Conservation (phyloP, 2,113 vertebrate species). For the Heloderma charlesbogerti region DNA sequence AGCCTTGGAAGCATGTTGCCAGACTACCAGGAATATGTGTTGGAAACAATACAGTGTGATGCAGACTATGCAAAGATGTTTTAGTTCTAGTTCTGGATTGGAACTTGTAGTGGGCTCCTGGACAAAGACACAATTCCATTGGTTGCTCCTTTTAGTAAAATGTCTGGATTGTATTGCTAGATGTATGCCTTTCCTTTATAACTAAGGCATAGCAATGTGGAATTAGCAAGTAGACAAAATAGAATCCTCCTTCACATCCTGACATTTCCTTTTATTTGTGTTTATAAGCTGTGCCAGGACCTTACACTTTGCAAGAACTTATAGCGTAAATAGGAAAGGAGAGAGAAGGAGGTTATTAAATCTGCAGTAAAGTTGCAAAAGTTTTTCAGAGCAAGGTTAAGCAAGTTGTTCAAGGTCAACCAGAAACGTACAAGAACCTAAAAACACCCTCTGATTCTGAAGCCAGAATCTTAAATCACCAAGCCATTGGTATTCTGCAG, state of each 20-base stretch:
- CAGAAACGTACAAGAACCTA: not conserved
- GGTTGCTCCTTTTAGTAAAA: not conserved
- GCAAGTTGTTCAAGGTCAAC: not conserved
- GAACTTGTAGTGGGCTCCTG: not conserved
- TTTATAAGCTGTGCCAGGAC: not conserved
- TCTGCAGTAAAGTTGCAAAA: slow-evolving; percentile 11
- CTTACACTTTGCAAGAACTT: not conserved
- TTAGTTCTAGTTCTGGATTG: not conserved
- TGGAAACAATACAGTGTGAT: too few relatives aligned
- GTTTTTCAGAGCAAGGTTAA: not conserved
- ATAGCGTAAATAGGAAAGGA: not conserved
- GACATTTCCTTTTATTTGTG: not conserved
- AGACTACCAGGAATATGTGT: not conserved
- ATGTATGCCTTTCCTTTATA: not conserved
- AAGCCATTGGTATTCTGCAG: not conserved
- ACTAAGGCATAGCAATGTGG: not conserved
- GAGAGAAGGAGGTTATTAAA: not conserved
- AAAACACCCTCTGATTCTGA: not conserved
- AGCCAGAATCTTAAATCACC: not conserved
- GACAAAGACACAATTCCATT: not conserved
- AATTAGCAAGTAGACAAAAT: slow-evolving; percentile 2
- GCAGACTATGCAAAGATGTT: too few relatives aligned
- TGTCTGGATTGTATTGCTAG: not conserved
- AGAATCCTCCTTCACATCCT: not conserved
- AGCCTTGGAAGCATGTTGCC: not conserved